phyloP scores from a whole-genome alignment of 2,888 invertebrate species.

The Sarcophaga carnaria region DNA sequence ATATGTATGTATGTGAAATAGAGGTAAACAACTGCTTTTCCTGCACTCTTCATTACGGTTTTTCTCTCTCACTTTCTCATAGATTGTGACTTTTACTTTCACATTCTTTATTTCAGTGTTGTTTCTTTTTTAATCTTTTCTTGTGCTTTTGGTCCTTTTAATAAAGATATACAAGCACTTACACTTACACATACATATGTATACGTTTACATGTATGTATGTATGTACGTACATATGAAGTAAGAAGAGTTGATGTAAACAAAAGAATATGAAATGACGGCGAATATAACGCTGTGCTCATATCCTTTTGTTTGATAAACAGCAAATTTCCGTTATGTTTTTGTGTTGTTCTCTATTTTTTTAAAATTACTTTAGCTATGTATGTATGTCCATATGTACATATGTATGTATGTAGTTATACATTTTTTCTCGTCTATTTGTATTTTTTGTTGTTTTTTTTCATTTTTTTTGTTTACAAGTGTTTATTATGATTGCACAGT shows the following conservation, averaged over 20 bases:
- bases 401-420: background rate
- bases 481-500: slow-evolving; percentile 55
- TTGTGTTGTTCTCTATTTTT: background rate
- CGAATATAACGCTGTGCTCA: slow-evolving; percentile 34
- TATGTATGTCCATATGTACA: background rate
- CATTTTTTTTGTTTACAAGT: slow-evolving; percentile 37
- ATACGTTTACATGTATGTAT: background rate
- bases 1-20: background rate
- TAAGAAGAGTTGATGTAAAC: slow-evolving; percentile 31
- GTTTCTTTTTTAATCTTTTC: background rate
- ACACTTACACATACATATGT: background rate
- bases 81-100: slow-evolving; percentile 67
- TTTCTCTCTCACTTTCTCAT: background rate
- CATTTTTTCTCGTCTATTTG: slow-evolving; percentile 26
- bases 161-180: background rate
- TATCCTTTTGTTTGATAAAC: slow-evolving; percentile 59
- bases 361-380: background rate
- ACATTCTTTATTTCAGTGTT: slow-evolving; percentile 18
- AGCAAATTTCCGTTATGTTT: slow-evolving; percentile 50
- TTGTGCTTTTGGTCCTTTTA: slow-evolving; percentile 15
- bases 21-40: background rate
- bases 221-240: background rate
- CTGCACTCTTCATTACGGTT: background rate
- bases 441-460: slow-evolving; percentile 13
- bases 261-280: slow-evolving; percentile 41